Evolutionary conservation across 2,888 invertebrate genomes (phyloP).

Genomic region (Coelogynopora nodosa): DNA sequence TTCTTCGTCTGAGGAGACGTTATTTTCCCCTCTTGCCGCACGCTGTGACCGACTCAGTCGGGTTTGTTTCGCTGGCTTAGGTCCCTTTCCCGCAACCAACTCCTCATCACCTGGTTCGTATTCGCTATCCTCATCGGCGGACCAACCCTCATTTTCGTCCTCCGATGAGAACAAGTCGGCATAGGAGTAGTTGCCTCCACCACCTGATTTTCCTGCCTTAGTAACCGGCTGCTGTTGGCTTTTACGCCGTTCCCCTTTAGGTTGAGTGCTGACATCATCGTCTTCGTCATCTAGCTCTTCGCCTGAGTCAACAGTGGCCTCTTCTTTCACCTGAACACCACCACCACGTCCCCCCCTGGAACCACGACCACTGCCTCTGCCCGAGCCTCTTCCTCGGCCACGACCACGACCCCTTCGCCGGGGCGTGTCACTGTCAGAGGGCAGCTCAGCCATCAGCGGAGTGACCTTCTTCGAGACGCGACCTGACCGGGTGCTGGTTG

Average conservation of each 20-base stretch:
- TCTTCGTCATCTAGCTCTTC: not conserved
- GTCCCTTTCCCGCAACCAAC: not conserved
- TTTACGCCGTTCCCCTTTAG: not conserved
- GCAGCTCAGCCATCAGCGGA: not conserved
- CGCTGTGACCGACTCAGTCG: not conserved
- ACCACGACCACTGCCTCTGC: not conserved
- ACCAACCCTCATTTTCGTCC: not conserved
- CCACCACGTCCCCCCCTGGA: too few species aligned
- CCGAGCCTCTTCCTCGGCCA: not conserved
- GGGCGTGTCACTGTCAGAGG: not conserved
- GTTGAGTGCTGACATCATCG: not conserved
- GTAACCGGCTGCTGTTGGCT: not conserved
- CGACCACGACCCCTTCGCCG: not conserved
- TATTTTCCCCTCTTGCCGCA: not conserved
- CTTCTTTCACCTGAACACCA: not conserved
- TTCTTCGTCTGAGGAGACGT: not conserved
- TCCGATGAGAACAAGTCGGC: not conserved
- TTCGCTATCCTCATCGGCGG: not conserved
- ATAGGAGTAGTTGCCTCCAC: not conserved
- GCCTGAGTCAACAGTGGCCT: not conserved
- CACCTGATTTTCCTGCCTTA: not conserved
- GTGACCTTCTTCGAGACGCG: not conserved
- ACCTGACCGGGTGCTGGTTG: not conserved
- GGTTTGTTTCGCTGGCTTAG: not conserved
- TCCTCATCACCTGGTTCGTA: conserved; percentile 24